Base-by-base conservation (phyloP, 2,888 invertebrate species). In the Epinotia brunnichana region DNA sequence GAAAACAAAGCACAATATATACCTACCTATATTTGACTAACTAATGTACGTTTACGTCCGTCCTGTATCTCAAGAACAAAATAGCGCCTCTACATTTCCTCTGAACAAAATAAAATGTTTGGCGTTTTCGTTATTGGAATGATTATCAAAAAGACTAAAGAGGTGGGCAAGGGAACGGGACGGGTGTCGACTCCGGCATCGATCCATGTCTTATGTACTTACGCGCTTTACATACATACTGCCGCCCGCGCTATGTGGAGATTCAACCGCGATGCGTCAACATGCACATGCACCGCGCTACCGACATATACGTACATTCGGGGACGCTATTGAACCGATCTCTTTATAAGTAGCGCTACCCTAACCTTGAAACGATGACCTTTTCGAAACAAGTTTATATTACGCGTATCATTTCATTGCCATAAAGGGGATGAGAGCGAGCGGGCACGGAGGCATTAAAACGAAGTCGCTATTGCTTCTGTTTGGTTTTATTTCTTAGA, bases 231-330 rank as follows among this genome's bases (percentile, higher is more conserved):
- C 90, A 91, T 90, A 90, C 84, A 87, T 88, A 78, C 79, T 78
- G 79, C 88, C 88, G 88, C 88, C 85, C 87, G 85, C 84, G 84
- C 84, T 90, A 90, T 91, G 90, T 91, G 87, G 91, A 89, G 90
- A 90, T 90, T 90, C 89, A 89, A 90, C 89, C 85, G 90, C 90
- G 90, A 91, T 91, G 92, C 91, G 91, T 91, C 91, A 91, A 90
- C 88, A 87, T 91, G 91, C 90, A 91, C 86, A 88, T 88, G 88
- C 87, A 88, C 84, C 85, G 83, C 87, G 79, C 82, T 74, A 80
- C 83, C 83, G 78, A 81, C 76, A 79, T 76, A 78, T 77, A 78
- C 72, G 74, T 76, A 77, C 75, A 74, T 80, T 77, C 78, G 81
- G 78, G 79, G 75, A 74, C 78, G 73, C 69, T 83, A 84, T 81